Evolutionary conservation across 2,113 vertebrate species (phyloP).

Genomic region (Centropus unirufus): DNA sequence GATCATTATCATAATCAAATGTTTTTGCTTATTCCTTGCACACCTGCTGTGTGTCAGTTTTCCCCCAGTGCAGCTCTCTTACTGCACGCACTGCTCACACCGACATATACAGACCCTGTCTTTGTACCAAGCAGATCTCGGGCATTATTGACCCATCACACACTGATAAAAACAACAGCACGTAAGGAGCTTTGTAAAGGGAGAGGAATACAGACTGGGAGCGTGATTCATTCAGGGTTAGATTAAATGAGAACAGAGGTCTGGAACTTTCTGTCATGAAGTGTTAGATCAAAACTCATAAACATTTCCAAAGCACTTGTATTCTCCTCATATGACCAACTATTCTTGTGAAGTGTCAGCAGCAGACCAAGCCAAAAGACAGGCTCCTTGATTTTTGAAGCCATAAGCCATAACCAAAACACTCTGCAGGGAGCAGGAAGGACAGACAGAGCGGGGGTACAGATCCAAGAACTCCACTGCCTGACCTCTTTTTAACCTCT

Average conservation of each 20-base stretch:
- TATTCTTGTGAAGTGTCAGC: neutral
- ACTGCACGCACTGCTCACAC: neutral
- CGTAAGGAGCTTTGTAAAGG: neutral
- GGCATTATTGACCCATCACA: neutral
- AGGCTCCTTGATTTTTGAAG: neutral
- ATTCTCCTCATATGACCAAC: neutral
- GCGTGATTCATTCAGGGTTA: neutral
- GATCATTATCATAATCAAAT: slow-evolving; percentile 60
- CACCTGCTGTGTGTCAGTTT: slow-evolving; percentile 70
- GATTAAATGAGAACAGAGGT: slow-evolving; percentile 21
- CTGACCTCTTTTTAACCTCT: neutral
- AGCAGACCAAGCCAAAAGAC: neutral
- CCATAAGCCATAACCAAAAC: neutral
- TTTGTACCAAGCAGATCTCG: neutral
- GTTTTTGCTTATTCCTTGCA: slow-evolving; percentile 41
- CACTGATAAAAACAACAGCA: neutral
- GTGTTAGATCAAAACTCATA: slow-evolving; percentile 11
- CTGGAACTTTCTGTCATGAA: neutral
- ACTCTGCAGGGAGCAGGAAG: neutral
- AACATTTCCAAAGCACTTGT: slow-evolving; percentile 27
- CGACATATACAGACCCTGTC: neutral
- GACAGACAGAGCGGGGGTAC: neutral
- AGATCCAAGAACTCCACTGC: neutral
- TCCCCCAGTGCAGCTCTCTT: neutral
- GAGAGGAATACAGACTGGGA: neutral